Conservation (phyloP, 2,113 vertebrate species). For the Dinomys branickii region DNA sequence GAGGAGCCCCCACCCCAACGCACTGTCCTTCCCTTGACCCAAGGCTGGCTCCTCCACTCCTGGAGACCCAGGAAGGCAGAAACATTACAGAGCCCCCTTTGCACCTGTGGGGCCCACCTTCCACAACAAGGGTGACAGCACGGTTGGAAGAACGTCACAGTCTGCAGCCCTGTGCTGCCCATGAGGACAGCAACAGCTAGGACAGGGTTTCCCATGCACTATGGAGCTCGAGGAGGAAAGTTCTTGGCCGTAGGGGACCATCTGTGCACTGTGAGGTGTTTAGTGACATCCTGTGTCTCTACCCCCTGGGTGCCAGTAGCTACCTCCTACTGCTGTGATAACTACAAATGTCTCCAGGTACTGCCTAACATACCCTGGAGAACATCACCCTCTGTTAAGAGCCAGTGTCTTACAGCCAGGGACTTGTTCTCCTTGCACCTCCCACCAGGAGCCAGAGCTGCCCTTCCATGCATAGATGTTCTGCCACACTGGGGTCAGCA, state of each 20-base stretch:
- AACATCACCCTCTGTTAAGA: not conserved
- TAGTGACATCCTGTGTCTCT: not conserved
- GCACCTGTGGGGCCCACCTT: not conserved
- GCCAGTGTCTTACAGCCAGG: not conserved
- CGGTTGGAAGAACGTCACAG: not conserved
- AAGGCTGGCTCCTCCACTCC: not conserved
- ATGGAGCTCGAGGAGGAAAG: not conserved
- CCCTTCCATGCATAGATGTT: accelerated
- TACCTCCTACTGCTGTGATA: accelerated
- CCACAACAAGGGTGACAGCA: too few species aligned
- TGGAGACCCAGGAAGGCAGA: not conserved
- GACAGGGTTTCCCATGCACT: not conserved
- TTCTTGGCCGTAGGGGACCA: too few species aligned
- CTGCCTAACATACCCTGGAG: not conserved
- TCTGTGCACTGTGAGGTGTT: accelerated
- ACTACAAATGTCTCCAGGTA: not conserved
- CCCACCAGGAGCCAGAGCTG: not conserved
- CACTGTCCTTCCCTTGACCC: constrained; percentile 57
- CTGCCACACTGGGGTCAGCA: accelerated
- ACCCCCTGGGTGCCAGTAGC: accelerated
- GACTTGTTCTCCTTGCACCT: accelerated
- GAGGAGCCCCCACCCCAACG: not conserved
- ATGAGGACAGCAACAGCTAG: accelerated
- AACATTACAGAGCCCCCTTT: not conserved
- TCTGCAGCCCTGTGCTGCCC: not conserved